Evolutionary conservation across 2,888 invertebrate genomes (phyloP), one percentile per base, ranked within the genome.

Genomic region (Drosophila cracens): DNA sequence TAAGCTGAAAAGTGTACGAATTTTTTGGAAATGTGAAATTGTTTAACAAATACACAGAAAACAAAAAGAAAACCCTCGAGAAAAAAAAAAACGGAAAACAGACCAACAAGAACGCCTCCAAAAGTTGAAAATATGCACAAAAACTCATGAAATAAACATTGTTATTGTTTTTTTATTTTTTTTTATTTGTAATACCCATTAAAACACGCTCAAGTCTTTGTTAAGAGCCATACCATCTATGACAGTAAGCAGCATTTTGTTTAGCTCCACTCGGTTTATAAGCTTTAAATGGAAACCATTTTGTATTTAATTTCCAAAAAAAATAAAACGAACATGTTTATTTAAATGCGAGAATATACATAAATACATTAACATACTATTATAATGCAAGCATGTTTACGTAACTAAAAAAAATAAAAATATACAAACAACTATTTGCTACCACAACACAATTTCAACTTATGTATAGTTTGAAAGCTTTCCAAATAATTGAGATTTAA

Each of bases 1-100:
- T 89, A 85, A 85, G 90, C 72, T 71, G 79, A 83, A 88, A 46
- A 89, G 84, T 86, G 90, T 90, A 90, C 90, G 86, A 86, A 86
- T 90, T 86, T 89, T 78, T 70, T 59, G 64, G 70, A 73, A 83
- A 83, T 85, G 90, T 85, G 88, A 88, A 90, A 86, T 90, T 90
- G 89, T 88, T 74, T 88, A 89, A 89, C 85, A 89, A 85, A 87
- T 87, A 79, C 85, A 89, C 76, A 75, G 27, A 62, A 33, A 52
- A 46, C 58, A 73, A 57, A 57, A 57, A 43, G 31, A 51, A 67
- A 59, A 16, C n/a, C 13, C 38, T 36, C 10, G 18, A 36, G 52
- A 70, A 57, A 62, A 65, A 66, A 66, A 60, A 65, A 40, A 63
- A 57, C 57, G 60, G 51, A 62, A 46, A 38, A 65, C 59, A 56